Percentiles rank a stretch among this genome's conserved stretches.
Evolutionary conservation across 1,140 invertebrate genomes (phyloP).

Genomic region (Lordiphosa clarofinis): DNA sequence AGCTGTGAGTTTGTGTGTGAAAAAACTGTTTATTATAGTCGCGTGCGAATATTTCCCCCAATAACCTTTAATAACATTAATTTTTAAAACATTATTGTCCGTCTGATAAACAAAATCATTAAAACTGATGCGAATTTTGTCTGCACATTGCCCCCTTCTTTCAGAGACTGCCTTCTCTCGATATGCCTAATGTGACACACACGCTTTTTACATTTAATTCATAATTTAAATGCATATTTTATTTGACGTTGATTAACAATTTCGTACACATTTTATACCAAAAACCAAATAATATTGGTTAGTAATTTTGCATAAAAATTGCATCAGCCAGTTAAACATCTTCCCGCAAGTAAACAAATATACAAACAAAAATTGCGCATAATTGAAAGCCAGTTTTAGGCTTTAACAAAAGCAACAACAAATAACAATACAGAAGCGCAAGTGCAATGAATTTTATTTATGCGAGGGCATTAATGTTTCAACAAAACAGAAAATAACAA

Average conservation of each 20-base stretch:
- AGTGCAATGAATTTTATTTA: slow-evolving; percentile 72
- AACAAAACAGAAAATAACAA: slow-evolving; percentile 30
- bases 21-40: too few relatives aligned
- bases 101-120: slow-evolving; percentile 18
- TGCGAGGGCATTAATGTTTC: slow-evolving; percentile 43
- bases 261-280: slow-evolving; percentile 16
- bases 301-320: slow-evolving; percentile 75
- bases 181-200: slow-evolving; percentile 44
- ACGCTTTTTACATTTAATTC: slow-evolving; percentile 64
- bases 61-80: too few relatives aligned
- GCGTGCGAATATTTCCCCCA: too few relatives aligned
- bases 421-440: slow-evolving; percentile 68
- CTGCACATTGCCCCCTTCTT: slow-evolving; percentile 53
- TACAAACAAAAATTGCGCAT: slow-evolving; percentile 38
- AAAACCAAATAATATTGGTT: slow-evolving; percentile 43
- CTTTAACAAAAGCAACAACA: slow-evolving; percentile 29
- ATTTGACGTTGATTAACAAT: slow-evolving; percentile 50
- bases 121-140: slow-evolving; percentile 25
- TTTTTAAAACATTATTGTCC: neutral
- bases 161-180: slow-evolving; percentile 14
- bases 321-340: slow-evolving; percentile 59
- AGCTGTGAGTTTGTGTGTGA: too few relatives aligned
- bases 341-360: slow-evolving; percentile 7
- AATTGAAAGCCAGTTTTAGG: slow-evolving; percentile 71
- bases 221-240: slow-evolving; percentile 72